Percentiles rank a stretch among this genome's conserved stretches.
Conservation (phyloP, 35 echinoderm and acorn worm species). For the Diadema setosum region DNA sequence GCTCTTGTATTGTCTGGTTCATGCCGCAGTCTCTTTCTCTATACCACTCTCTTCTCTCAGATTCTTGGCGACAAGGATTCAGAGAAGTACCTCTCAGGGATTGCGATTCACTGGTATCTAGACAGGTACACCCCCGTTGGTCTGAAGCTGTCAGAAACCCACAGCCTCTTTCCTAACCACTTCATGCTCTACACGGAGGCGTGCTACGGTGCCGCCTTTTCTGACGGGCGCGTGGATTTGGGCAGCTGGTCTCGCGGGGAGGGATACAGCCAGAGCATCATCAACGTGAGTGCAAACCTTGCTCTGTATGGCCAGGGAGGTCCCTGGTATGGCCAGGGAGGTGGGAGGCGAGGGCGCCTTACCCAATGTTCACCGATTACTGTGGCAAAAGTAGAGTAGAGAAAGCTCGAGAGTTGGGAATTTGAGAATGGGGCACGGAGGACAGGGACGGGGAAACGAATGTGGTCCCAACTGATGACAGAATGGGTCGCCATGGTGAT, state of each 20-base stretch:
- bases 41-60: not conserved
- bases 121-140: not conserved
- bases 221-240: not conserved
- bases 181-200: constrained; percentile 53
- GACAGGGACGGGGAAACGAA: no score
- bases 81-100: constrained; percentile 22
- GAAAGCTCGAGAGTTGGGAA: no score
- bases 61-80: constrained; percentile 33
- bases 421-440: no score
- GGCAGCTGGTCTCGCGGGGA: constrained; percentile 60
- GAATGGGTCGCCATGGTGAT: no score
- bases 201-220: not conserved
- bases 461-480: no score
- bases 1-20: no score
- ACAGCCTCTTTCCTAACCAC: constrained; percentile 8
- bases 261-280: constrained; percentile 53
- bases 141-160: not conserved
- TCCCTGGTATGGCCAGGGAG: no score
- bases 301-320: no score
- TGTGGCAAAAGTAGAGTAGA: no score
- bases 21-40: no score
- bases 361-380: no score
- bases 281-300: constrained; percentile 17
- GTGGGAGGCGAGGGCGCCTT: no score
- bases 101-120: constrained; percentile 55